These are phyloP conservation scores for Ladona fulva DNA, from an alignment of 1,140 invertebrate species.

Conservation along the genomic window DNA sequence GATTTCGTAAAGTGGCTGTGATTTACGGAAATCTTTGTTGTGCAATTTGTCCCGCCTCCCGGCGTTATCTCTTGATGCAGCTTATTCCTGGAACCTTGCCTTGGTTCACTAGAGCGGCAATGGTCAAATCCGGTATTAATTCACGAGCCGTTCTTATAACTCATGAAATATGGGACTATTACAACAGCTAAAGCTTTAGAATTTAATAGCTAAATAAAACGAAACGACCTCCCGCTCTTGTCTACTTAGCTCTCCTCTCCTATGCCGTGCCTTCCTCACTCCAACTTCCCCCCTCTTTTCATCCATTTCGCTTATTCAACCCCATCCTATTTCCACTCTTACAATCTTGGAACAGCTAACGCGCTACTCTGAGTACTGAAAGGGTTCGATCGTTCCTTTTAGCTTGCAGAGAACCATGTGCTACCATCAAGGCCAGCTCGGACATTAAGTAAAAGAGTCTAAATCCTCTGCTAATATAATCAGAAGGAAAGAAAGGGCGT, in stretches of 20 bases:
- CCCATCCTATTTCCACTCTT: not conserved
- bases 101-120: not conserved
- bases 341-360: not conserved
- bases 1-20: not conserved
- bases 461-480: too few relatives aligned
- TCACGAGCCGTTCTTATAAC: not conserved
- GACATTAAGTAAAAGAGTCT: too few relatives aligned
- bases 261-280: not conserved
- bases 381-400: not conserved
- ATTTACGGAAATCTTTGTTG: not conserved
- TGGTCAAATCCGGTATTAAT: slow-evolving; percentile 1
- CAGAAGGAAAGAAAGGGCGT: too few relatives aligned
- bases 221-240: not conserved
- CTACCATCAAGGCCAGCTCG: too few relatives aligned
- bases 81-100: not conserved
- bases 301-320: not conserved
- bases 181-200: slow-evolving; percentile 1
- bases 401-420: too few relatives aligned
- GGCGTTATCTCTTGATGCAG: not conserved
- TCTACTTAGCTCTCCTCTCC: not conserved
- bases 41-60: not conserved
- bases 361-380: not conserved
- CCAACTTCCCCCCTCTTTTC: not conserved
- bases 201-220: slow-evolving; percentile 11
- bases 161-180: slow-evolving; percentile 3